Evolutionary conservation across 35 echinoderm and acorn worm genomes (phyloP).

Genomic region (Lytechinus pictus): DNA sequence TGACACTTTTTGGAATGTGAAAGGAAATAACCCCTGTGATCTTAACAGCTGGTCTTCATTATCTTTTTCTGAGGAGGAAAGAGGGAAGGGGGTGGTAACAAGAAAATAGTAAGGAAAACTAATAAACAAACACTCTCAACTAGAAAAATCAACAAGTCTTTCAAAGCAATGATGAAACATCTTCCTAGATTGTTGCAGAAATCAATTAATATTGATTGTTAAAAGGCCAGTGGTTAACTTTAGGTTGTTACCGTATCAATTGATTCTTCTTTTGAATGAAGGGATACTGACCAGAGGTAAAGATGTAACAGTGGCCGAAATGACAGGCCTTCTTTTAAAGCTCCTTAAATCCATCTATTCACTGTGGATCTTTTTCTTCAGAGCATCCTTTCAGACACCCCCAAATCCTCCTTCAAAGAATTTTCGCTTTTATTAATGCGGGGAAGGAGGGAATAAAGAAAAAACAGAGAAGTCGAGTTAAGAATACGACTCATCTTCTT

Average conservation of each 20-base stretch:
- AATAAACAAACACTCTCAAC: not conserved
- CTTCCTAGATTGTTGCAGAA: not conserved
- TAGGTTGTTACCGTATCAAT: not conserved
- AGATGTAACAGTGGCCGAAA: slow-evolving; percentile 14
- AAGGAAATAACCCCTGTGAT: not conserved
- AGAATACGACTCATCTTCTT: not conserved
- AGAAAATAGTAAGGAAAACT: not conserved
- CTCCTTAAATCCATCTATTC: not conserved
- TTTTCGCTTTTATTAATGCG: not conserved
- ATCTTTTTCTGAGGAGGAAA: not conserved
- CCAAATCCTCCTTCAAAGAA: slow-evolving; percentile 21
- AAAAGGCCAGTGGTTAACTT: not conserved
- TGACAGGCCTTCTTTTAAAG: slow-evolving; percentile 3
- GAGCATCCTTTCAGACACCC: not conserved
- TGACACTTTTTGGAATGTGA: not conserved
- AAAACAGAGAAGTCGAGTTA: not conserved
- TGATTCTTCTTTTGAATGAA: not conserved
- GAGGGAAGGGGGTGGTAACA: not conserved
- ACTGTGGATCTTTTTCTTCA: not conserved
- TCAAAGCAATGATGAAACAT: not conserved
- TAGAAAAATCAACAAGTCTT: not conserved
- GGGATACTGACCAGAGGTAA: not conserved
- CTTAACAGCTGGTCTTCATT: not conserved
- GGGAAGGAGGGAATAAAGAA: not conserved
- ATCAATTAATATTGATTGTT: slow-evolving; percentile 48